Evolutionary conservation across 2,113 vertebrate genomes (phyloP).

Genomic region (Anthoscopus minutus): DNA sequence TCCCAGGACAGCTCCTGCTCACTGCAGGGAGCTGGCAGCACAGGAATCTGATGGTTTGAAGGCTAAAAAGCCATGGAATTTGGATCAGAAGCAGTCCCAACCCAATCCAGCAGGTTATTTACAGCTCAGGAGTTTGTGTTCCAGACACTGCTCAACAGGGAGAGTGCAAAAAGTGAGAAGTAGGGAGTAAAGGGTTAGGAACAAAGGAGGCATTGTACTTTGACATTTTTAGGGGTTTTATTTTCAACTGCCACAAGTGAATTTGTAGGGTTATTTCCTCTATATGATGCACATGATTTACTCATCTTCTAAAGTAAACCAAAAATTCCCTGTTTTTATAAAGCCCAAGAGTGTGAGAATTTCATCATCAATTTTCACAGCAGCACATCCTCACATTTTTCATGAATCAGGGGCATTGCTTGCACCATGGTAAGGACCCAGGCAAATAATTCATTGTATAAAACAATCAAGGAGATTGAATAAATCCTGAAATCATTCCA

Average conservation of each 20-base stretch:
- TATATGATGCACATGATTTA: fast-evolving
- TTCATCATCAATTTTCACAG: background rate
- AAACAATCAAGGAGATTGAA: background rate
- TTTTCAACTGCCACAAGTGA: background rate
- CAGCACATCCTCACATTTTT: background rate
- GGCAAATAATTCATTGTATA: background rate
- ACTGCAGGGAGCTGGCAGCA: background rate
- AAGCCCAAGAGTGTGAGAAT: background rate
- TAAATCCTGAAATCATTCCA: background rate
- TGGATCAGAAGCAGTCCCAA: background rate
- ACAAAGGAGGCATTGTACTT: background rate
- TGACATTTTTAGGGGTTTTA: background rate
- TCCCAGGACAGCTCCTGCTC: background rate
- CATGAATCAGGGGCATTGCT: background rate
- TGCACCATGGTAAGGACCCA: background rate
- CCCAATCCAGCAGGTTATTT: background rate
- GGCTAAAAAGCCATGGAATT: background rate
- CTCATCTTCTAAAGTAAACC: background rate
- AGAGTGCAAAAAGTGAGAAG: background rate
- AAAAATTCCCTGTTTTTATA: background rate
- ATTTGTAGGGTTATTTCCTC: background rate
- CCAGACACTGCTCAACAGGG: background rate
- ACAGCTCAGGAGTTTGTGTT: background rate
- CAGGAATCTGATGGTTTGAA: background rate
- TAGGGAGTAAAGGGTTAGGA: background rate